Percentiles rank a stretch among this genome's conserved stretches.
phyloP scores from a whole-genome alignment of 2,797 vertebrate genomes.

The Picus viridis region DNA sequence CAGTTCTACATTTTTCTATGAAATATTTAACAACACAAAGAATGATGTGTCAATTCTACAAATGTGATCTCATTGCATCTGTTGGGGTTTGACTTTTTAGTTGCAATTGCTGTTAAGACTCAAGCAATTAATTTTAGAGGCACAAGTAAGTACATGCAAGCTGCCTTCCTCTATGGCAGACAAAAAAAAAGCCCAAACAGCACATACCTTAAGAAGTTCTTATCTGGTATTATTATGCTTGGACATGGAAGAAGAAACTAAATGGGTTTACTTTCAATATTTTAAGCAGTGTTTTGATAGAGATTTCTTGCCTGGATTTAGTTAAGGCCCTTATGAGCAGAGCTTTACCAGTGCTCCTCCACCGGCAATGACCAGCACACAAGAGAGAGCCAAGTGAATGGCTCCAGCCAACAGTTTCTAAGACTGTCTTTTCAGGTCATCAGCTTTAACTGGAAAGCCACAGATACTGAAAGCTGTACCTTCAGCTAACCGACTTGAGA shows the following conservation, averaged over 20 bases:
- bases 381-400: neutral
- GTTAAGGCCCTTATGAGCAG: neutral
- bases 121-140: neutral
- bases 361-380: neutral
- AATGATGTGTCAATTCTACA: neutral
- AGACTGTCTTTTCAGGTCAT: neutral
- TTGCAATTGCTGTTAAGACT: neutral
- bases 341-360: neutral
- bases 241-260: neutral
- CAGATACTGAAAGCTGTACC: neutral
- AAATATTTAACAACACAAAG: neutral
- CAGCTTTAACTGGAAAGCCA: neutral
- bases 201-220: neutral
- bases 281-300: neutral
- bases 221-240: neutral
- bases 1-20: neutral
- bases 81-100: neutral
- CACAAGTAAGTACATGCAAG: neutral
- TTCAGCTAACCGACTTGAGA: neutral
- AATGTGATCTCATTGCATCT: neutral
- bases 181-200: no score
- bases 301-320: neutral
- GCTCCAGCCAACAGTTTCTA: neutral
- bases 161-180: neutral
- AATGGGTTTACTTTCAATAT: neutral